Base-by-base conservation (phyloP, 23 tunicate species). In the Ciona savignyi region DNA sequence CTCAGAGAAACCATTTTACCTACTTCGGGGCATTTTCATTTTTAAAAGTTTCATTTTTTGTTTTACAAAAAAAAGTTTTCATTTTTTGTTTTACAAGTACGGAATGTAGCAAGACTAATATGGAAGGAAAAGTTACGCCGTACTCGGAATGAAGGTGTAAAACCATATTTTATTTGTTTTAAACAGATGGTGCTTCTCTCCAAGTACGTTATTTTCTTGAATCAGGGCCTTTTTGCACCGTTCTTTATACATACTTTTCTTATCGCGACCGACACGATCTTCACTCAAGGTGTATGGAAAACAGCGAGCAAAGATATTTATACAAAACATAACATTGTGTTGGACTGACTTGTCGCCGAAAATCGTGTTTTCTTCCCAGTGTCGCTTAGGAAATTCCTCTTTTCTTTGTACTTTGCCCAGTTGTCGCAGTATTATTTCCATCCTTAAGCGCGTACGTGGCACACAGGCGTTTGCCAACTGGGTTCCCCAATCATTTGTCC, bases 161-260 rank as follows among this genome's bases (percentile, higher is more conserved):
- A 42, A 9, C 56, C 56, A 42, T 42, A 6, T 42, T 42, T 42
- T 15, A 6, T 42, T 42, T 42, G 56, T 42, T 42, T 42, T 42
- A 42, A 42, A 6, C 56, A 9, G 56, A 6, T 42, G 56, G 56
- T 42, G 56, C 56, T 42, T 15, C 15, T 6, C 11, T 42, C 11
- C 56, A 42, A 6, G 56, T 15, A 42, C 56, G 56, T 42, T 42
- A 42, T 42, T 42, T 42, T 42, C 9, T 42, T 15, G 56, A 42
- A 42, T 42, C 56, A 42, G 56, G 56, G 56, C 56, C 56, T 42
- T 42, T 42, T 42, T 42, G 56, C 56, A 42, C 56, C 56, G 15
- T 42, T 42, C 9, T 9, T 42, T 42, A 42, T 42, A 42, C 56
- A 42, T 9, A 42, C 56, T 6, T 42, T 42, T 9, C 56, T 42